phyloP scores from a whole-genome alignment of 2,888 invertebrate species.

The Dynastes tityus region DNA sequence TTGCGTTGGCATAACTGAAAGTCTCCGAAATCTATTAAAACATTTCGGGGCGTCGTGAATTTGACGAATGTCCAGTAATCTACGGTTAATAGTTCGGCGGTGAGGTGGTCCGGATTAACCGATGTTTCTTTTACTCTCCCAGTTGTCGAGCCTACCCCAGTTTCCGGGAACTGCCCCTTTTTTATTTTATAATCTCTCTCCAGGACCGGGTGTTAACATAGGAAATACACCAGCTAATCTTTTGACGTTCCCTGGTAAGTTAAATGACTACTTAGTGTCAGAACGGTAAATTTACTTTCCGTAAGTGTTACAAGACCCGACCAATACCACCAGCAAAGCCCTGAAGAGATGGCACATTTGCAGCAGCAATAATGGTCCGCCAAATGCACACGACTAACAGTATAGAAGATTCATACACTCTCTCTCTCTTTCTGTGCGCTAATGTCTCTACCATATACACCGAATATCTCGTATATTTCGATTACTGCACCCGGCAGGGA shows the following conservation, averaged over 20 bases:
- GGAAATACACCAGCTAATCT: neutral
- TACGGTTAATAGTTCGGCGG: conserved; percentile 85
- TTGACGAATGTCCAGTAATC: too few species aligned
- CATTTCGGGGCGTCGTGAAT: too few species aligned
- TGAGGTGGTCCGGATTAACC: conserved; percentile 93
- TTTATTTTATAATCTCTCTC: conserved; percentile 64
- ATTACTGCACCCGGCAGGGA: neutral
- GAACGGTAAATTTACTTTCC: neutral
- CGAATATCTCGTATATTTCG: neutral
- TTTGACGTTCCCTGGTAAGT: neutral
- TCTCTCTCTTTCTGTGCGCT: neutral
- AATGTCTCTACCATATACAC: neutral
- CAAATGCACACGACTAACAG: neutral
- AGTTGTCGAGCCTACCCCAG: conserved; percentile 70
- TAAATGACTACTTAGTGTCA: neutral
- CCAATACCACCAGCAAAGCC: neutral
- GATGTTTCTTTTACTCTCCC: conserved; percentile 92
- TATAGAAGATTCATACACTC: neutral
- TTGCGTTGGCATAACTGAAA: too few species aligned
- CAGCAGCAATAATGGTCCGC: neutral
- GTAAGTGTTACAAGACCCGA: neutral
- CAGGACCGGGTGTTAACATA: neutral
- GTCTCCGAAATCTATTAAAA: too few species aligned
- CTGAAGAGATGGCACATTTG: neutral
- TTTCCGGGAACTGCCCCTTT: conserved; percentile 74